Conservation (phyloP, 2,888 invertebrate genomes). For the Drosophila mimetica region DNA sequence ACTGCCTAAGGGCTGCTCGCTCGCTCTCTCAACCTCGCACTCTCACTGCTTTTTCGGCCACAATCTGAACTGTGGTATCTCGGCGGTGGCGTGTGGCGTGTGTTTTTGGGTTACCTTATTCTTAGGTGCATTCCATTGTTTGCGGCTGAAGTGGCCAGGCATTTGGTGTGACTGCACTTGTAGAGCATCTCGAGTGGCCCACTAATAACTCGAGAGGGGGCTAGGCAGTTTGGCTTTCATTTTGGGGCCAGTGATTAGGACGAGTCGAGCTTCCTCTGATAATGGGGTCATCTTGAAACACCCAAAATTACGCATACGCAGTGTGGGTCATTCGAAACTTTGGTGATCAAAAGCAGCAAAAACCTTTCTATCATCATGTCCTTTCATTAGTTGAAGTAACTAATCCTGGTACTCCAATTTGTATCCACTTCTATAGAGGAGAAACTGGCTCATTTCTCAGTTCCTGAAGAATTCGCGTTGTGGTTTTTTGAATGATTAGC, state of each 20-base stretch:
- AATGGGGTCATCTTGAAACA: slow-evolving; percentile 67
- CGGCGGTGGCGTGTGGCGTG: slow-evolving; percentile 8
- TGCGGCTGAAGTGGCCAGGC: slow-evolving; percentile 54
- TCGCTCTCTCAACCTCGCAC: slow-evolving; percentile 8
- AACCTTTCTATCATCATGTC: neutral
- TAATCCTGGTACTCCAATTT: no score
- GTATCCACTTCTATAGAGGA: no score
- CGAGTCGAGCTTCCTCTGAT: neutral
- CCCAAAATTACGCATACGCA: slow-evolving; percentile 55
- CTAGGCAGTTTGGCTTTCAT: slow-evolving; percentile 15
- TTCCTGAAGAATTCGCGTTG: neutral
- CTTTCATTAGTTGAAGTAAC: no score
- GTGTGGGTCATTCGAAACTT: slow-evolving; percentile 6
- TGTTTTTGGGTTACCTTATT: slow-evolving; percentile 76
- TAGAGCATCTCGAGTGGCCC: slow-evolving; percentile 71
- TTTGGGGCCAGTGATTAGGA: slow-evolving; percentile 59
- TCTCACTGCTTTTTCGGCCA: slow-evolving; percentile 21
- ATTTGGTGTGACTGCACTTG: slow-evolving; percentile 67
- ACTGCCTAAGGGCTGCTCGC: slow-evolving; percentile 55
- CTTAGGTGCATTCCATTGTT: slow-evolving; percentile 65
- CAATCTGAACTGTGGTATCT: slow-evolving; percentile 29
- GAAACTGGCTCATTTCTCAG: neutral
- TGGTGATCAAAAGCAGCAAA: no score
- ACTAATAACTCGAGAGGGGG: slow-evolving; percentile 74
- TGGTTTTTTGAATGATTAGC: neutral